These are phyloP conservation scores for Astatotilapia flaviijosephi DNA, from an alignment of 2,113 vertebrate genomes.

Conservation along the genomic window DNA sequence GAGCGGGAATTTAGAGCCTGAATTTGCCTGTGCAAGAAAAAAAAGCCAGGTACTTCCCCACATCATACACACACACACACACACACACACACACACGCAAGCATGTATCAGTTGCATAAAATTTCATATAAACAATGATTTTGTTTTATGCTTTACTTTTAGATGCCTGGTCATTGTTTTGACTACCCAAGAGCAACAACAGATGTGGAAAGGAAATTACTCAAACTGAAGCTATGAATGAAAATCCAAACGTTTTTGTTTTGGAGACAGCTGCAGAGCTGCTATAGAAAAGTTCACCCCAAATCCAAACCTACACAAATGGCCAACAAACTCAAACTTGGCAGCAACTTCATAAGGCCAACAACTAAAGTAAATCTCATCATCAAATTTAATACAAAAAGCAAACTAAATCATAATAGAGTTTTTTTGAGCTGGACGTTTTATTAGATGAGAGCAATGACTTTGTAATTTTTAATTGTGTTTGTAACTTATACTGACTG, in stretches of 20 bases:
- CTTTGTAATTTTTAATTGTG: not conserved
- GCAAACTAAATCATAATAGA: rapidly evolving
- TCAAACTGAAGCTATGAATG: not conserved
- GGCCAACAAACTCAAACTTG: not conserved
- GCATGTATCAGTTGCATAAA: not conserved
- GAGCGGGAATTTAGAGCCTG: not conserved
- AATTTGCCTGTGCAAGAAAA: not conserved
- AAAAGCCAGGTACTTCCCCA: rapidly evolving
- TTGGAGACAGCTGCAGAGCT: rapidly evolving
- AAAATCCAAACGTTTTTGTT: not conserved
- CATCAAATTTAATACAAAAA: not conserved
- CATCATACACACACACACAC: not conserved
- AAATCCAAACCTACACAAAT: not conserved
- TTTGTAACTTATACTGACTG: not conserved
- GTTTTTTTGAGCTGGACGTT: not conserved
- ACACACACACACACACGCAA: not conserved
- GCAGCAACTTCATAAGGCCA: not conserved
- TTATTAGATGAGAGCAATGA: not conserved
- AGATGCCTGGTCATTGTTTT: not conserved
- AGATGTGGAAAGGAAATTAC: not conserved
- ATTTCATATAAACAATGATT: not conserved
- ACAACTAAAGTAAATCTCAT: not conserved
- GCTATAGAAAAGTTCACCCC: not conserved
- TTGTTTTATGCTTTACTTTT: not conserved
- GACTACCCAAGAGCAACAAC: not conserved